Evolutionary conservation across 2,888 invertebrate species (phyloP).

Genomic region (Drosophila phalerata): DNA sequence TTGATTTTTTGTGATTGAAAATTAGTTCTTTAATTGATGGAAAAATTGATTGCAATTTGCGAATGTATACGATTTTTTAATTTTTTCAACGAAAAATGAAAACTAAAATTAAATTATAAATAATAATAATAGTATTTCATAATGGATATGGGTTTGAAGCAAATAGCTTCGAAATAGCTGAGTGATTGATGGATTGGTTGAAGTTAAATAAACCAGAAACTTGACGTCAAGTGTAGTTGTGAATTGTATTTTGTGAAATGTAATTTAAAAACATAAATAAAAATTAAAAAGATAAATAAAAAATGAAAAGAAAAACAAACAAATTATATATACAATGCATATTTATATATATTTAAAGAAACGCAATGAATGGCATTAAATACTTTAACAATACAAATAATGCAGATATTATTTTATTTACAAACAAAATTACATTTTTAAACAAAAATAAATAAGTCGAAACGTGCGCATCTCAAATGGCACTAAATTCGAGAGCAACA

Average conservation of each 20-base stretch:
- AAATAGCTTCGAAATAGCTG: constrained; percentile 41
- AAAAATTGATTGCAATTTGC: constrained; percentile 82
- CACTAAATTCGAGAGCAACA: constrained; percentile 53
- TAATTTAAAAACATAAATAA: constrained; percentile 73
- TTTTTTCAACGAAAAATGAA: constrained; percentile 69
- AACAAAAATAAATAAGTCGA: constrained; percentile 45
- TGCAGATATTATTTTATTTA: constrained; percentile 73
- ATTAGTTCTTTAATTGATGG: constrained; percentile 74
- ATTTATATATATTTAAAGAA: constrained; percentile 69
- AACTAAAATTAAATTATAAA: constrained; percentile 40
- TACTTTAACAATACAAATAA: constrained; percentile 65
- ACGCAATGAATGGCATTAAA: constrained; percentile 53
- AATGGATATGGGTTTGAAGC: constrained; percentile 67
- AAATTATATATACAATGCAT: constrained; percentile 74
- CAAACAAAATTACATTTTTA: constrained; percentile 54
- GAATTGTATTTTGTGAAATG: constrained; percentile 85
- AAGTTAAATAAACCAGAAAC: constrained; percentile 71
- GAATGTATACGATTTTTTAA: constrained; percentile 84
- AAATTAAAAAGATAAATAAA: constrained; percentile 19
- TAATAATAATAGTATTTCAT: constrained; percentile 63
- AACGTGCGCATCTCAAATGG: constrained; percentile 52
- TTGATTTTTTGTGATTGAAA: constrained; percentile 80
- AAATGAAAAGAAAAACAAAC: constrained; percentile 46
- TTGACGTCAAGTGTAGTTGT: constrained; percentile 84
- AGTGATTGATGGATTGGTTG: constrained; percentile 65